These are phyloP conservation scores for Eulemur rufifrons DNA, from an alignment of 2,113 vertebrate species.

Conservation along the genomic window DNA sequence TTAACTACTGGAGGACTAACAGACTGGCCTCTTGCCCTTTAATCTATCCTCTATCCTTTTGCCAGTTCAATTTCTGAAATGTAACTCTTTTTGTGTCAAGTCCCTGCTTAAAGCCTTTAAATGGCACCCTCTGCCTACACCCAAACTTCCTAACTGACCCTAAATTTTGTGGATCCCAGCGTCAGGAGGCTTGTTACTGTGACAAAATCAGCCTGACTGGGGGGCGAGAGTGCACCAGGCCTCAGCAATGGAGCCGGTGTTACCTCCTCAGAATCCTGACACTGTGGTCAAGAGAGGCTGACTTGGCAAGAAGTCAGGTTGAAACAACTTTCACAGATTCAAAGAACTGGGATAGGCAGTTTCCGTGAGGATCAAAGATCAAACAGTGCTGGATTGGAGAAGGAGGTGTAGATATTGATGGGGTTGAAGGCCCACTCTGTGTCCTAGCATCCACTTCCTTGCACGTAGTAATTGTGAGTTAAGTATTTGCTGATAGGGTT, in stretches of 20 bases:
- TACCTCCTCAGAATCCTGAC: not conserved
- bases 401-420: not conserved
- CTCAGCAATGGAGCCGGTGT: not conserved
- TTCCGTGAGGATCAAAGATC: not conserved
- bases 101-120: not conserved
- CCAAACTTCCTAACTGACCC: not conserved
- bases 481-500: not conserved
- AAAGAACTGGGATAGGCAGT: not conserved
- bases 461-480: not conserved
- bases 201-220: not conserved
- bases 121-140: not conserved
- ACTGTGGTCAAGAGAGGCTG: not conserved
- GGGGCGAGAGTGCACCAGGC: not conserved
- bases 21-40: not conserved
- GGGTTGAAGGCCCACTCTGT: not conserved
- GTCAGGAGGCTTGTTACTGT: not conserved
- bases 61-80: constrained; percentile 2
- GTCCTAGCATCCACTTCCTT: not conserved
- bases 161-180: not conserved
- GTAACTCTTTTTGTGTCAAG: not conserved
- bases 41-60: not conserved
- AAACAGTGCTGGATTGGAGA: not conserved
- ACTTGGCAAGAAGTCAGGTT: not conserved
- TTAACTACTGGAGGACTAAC: not conserved
- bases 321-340: not conserved